Conservation (phyloP, 2,797 vertebrate species). For the Clarias laeviceps region DNA sequence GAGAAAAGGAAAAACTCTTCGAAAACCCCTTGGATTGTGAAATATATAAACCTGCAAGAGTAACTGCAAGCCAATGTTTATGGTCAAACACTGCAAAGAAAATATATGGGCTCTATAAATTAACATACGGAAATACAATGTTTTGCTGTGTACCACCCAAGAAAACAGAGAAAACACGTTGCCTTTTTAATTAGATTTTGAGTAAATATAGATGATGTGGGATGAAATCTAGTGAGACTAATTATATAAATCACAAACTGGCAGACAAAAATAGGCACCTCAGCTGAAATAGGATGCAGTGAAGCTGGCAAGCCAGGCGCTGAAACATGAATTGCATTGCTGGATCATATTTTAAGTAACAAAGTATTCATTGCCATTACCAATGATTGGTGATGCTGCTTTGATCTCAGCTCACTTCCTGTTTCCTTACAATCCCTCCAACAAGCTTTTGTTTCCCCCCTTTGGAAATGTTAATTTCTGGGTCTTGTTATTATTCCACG, state of each 20-base stretch:
- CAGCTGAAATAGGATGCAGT: conserved; percentile 19
- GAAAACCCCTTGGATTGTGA: background rate
- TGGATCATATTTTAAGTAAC: conserved; percentile 22
- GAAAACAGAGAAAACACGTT: conserved; percentile 13
- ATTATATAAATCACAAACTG: conserved; percentile 40
- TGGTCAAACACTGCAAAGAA: background rate
- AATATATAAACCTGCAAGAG: background rate
- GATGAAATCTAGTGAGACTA: conserved; percentile 35
- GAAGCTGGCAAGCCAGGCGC: conserved; percentile 4
- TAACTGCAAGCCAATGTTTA: background rate
- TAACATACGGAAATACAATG: background rate
- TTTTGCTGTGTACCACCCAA: conserved; percentile 7
- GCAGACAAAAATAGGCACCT: conserved; percentile 32
- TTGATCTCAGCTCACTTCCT: conserved; percentile 33
- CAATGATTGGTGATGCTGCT: conserved; percentile 21
- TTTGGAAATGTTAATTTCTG: conserved; percentile 34
- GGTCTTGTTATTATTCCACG: conserved; percentile 54
- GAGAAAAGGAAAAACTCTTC: background rate
- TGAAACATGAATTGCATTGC: conserved; percentile 18
- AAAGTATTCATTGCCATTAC: conserved; percentile 8
- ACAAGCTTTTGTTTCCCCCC: conserved; percentile 14
- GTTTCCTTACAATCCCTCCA: conserved; percentile 1
- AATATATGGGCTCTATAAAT: background rate
- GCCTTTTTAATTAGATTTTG: conserved; percentile 15
- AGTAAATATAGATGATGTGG: conserved; percentile 34